Conservation (phyloP, 2,113 vertebrate genomes). For the Delphinapterus leucas region DNA sequence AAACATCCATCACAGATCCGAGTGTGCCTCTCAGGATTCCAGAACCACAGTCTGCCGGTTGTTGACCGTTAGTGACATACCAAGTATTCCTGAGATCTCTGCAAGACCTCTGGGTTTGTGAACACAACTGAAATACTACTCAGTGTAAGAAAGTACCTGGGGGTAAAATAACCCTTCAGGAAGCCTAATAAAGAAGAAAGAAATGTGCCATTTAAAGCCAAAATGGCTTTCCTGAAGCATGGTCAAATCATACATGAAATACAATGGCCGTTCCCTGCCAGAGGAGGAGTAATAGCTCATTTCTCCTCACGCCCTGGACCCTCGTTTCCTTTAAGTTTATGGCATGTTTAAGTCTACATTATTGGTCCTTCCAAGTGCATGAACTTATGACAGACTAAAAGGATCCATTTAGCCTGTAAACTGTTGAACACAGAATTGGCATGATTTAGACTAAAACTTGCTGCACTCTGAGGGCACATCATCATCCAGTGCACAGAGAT, state of each 20-base stretch:
- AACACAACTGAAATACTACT: constrained; percentile 28
- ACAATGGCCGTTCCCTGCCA: constrained; percentile 45
- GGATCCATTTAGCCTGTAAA: neutral
- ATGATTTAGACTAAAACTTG: neutral
- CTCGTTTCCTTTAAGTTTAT: constrained; percentile 42
- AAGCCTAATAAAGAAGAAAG: constrained; percentile 58
- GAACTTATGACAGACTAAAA: constrained; percentile 45
- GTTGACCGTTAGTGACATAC: neutral
- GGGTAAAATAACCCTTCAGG: constrained; percentile 53
- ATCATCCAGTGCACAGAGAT: neutral
- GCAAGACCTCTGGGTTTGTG: neutral
- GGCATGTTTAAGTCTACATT: constrained; percentile 35
- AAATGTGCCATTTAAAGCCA: constrained; percentile 57
- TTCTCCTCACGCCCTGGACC: constrained; percentile 9
- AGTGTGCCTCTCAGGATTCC: neutral
- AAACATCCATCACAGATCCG: constrained; percentile 50
- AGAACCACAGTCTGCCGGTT: neutral
- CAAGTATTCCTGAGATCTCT: neutral
- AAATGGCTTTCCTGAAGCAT: constrained; percentile 51
- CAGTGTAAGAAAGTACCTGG: constrained; percentile 37
- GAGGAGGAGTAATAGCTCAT: constrained; percentile 43
- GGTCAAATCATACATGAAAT: constrained; percentile 50
- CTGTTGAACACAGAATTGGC: neutral
- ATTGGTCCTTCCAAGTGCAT: constrained; percentile 44
- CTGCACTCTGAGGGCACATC: neutral